Evolutionary conservation across 1,140 invertebrate species (phyloP).

Genomic region (Melitaea cinxia): DNA sequence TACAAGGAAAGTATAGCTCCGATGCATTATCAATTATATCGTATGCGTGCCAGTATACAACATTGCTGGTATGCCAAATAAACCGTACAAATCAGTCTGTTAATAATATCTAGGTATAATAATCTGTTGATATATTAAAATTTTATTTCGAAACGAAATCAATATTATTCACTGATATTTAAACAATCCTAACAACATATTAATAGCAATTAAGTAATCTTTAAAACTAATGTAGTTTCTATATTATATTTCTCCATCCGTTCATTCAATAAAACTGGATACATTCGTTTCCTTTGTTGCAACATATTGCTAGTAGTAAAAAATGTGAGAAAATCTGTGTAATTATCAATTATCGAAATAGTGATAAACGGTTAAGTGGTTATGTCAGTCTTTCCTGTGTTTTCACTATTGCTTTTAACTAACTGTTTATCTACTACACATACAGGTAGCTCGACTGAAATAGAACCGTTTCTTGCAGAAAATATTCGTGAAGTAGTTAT

Average conservation of each 20-base stretch:
- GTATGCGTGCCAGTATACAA: too few relatives aligned
- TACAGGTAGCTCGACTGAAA: too few relatives aligned
- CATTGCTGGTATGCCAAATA: too few relatives aligned
- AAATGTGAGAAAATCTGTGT: conserved; percentile 18
- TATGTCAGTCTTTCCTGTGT: background rate
- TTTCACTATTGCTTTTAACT: background rate
- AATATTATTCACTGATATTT: background rate
- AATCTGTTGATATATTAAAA: too few relatives aligned
- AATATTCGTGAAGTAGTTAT: too few relatives aligned
- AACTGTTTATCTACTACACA: background rate
- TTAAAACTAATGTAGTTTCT: background rate
- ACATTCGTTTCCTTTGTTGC: conserved; percentile 47
- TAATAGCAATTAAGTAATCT: background rate
- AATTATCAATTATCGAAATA: conserved; percentile 19
- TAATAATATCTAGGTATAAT: too few relatives aligned
- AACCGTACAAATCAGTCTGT: too few relatives aligned
- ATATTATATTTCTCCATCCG: conserved; percentile 35
- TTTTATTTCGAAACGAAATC: background rate
- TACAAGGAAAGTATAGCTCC: too few relatives aligned
- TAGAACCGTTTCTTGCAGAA: too few relatives aligned
- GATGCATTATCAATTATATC: too few relatives aligned
- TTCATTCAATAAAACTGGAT: conserved; percentile 30
- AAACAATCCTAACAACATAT: background rate
- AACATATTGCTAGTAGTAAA: conserved; percentile 26
- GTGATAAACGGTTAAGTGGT: background rate